Conservation (phyloP, 2,888 invertebrate genomes). For the Tholera decimalis region DNA sequence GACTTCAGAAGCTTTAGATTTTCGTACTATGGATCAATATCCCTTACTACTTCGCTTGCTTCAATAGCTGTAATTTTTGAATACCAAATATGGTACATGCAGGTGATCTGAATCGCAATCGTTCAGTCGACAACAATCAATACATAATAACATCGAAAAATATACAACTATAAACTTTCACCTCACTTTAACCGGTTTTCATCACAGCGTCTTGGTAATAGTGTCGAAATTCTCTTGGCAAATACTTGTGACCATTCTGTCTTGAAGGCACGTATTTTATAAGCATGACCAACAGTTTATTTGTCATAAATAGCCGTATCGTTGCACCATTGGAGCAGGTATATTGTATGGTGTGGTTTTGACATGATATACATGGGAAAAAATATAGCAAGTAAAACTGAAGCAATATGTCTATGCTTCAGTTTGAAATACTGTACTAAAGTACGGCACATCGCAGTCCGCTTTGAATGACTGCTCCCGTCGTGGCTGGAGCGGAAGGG, state of each 20-base stretch:
- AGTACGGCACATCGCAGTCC: neutral
- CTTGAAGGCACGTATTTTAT: conserved; percentile 69
- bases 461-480: no score
- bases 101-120: conserved; percentile 4
- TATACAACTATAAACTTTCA: conserved; percentile 42
- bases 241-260: conserved; percentile 49
- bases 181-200: conserved; percentile 62
- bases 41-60: neutral
- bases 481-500: no score
- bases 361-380: conserved; percentile 16
- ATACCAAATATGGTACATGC: neutral
- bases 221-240: conserved; percentile 73
- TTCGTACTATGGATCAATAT: no score
- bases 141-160: conserved; percentile 30
- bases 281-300: conserved; percentile 49
- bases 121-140: conserved; percentile 9
- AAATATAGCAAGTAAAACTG: neutral
- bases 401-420: neutral
- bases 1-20: no score
- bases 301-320: conserved; percentile 63
- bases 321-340: conserved; percentile 53
- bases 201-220: conserved; percentile 59
- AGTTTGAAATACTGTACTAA: neutral
- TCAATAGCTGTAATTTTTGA: neutral
- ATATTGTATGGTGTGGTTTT: conserved; percentile 31